These are phyloP conservation scores for Drosophila mercatorum DNA, from an alignment of 2,888 invertebrate genomes.

Conservation along the genomic window DNA sequence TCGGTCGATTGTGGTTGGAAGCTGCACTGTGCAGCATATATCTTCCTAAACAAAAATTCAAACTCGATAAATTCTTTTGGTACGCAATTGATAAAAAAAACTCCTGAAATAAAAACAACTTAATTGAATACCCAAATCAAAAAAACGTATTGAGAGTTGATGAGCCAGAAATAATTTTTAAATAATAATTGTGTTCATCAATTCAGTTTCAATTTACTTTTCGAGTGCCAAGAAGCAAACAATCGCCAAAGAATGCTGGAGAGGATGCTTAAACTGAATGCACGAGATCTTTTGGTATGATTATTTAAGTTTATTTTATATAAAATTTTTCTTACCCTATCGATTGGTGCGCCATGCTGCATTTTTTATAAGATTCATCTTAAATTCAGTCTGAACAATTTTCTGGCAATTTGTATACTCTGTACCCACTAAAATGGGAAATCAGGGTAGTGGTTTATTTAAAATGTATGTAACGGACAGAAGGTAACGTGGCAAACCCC, in stretches of 20 bases:
- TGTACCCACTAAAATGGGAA: too few relatives aligned
- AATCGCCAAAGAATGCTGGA: slow-evolving; percentile 25
- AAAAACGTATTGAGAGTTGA: not conserved
- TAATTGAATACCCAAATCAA: too few relatives aligned
- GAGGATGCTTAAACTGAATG: slow-evolving; percentile 68
- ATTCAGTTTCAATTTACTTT: slow-evolving; percentile 34
- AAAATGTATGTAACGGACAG: too few relatives aligned
- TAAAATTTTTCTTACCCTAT: too few relatives aligned
- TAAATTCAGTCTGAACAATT: too few relatives aligned
- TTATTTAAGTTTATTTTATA: too few relatives aligned
- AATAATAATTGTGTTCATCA: slow-evolving; percentile 17
- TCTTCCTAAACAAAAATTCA: slow-evolving; percentile 34
- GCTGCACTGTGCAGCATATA: slow-evolving; percentile 36
- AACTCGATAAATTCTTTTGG: slow-evolving; percentile 20
- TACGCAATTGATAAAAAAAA: slow-evolving; percentile 25
- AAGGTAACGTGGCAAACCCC: too few relatives aligned
- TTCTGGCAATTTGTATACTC: too few relatives aligned
- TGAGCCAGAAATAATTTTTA: slow-evolving; percentile 3
- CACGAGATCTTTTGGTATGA: slow-evolving; percentile 71
- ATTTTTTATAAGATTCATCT: too few relatives aligned
- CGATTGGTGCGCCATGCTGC: too few relatives aligned
- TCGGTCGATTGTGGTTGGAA: slow-evolving; percentile 6
- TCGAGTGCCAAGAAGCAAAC: not conserved
- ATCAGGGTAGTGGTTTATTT: too few relatives aligned
- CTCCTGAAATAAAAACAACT: not conserved